Evolutionary conservation across 2,113 vertebrate species (phyloP).

Genomic region (Scomber scombrus): DNA sequence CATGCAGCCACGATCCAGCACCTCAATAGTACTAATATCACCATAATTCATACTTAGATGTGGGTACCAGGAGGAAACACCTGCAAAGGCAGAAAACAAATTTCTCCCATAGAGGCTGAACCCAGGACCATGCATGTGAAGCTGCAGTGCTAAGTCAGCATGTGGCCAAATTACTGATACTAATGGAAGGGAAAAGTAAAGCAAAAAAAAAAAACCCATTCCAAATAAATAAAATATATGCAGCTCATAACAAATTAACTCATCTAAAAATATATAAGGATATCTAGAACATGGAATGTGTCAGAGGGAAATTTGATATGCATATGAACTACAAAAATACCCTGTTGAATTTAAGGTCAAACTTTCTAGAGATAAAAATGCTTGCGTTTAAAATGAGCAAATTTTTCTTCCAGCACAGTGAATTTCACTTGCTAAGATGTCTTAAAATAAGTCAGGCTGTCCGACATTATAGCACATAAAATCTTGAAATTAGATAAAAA

Average conservation of each 20-base stretch:
- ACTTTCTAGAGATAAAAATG: too few relatives aligned
- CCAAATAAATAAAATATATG: not conserved
- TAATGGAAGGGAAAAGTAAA: not conserved
- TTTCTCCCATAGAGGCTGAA: not conserved
- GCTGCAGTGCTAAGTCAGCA: not conserved
- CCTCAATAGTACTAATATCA: not conserved
- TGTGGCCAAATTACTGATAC: not conserved
- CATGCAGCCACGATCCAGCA: not conserved
- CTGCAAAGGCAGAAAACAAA: not conserved
- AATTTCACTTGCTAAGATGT: too few relatives aligned
- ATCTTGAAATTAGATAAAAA: too few relatives aligned
- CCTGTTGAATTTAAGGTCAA: too few relatives aligned
- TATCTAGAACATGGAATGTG: constrained; percentile 9
- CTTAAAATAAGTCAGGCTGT: too few relatives aligned
- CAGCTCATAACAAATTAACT: not conserved
- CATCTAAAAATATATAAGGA: not conserved
- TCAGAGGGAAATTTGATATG: too few relatives aligned
- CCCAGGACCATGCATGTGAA: not conserved
- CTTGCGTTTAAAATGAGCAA: too few relatives aligned
- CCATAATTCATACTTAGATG: not conserved
- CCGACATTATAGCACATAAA: too few relatives aligned
- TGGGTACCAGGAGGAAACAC: not conserved
- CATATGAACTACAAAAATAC: too few relatives aligned
- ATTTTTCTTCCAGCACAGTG: too few relatives aligned
- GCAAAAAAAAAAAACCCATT: not conserved